Evolutionary conservation across 2,888 invertebrate genomes (phyloP), one percentile per base, ranked within the genome.

Genomic region (Aphidoletes aphidimyza): DNA sequence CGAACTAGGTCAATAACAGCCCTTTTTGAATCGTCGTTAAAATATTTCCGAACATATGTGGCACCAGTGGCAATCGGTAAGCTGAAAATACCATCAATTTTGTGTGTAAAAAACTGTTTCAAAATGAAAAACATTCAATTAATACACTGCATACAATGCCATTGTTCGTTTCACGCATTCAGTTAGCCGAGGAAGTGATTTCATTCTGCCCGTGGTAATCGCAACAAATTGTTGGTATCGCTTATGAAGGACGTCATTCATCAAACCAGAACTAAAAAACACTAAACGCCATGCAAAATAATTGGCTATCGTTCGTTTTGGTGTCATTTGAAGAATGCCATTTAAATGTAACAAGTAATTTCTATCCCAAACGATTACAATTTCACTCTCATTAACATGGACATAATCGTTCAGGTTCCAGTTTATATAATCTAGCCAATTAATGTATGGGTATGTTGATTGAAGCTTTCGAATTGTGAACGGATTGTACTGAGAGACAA

Each of bases 201-300:
- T 30, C 6, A 14, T 34, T 11, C 42, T 26, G 0, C 85, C 84
- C 37, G 0, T 84, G 0, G 84, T 30, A 22, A 2, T 30, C 14
- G 47, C 83, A 47, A 84, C 30, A 39, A 5, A 37, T 81, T n/a
- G n/a, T n/a, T 36, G n/a, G 8, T 97, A 90, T 88, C 96, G 96
- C 0, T 96, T 91, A 84, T 94, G 92, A 85, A 96, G 92, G 84
- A 92, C 92, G 84, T 96, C 96, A 0, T 93, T 94, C 86, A 98
- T 90, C 89, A 96, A 97, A 1, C 94, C 93, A 8, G 96, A 93
- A 0, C 95, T 94, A 3, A 95, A 94, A 0, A 94, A 94, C 0
- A 96, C 94, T 0, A 95, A 95, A 84, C 97, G 92, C 97, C 98
- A 98, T 93, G 97, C 93, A 87, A 96, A 94, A 88, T 98, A 98